Evolutionary conservation across 2,797 vertebrate species (phyloP).

Genomic region (Liparis tanakae): DNA sequence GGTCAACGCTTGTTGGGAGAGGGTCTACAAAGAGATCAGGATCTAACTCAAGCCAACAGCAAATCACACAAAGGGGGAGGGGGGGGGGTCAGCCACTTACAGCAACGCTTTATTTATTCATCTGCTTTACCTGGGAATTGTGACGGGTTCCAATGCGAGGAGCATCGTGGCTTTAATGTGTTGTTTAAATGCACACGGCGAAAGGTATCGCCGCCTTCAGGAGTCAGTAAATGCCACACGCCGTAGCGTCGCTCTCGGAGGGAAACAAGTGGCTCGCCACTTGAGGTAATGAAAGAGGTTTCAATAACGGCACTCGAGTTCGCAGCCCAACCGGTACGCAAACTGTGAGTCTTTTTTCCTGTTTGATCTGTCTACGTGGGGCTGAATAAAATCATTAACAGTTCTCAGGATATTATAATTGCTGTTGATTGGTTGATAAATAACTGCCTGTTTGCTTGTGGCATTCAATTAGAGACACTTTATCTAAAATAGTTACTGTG

Average conservation of each 20-base stretch:
- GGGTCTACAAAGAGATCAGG: slow-evolving; percentile 73
- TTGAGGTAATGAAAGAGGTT: slow-evolving; percentile 65
- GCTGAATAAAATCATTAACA: slow-evolving; percentile 43
- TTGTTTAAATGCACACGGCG: slow-evolving; percentile 76
- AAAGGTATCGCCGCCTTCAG: slow-evolving; percentile 57
- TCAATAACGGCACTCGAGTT: slow-evolving; percentile 51
- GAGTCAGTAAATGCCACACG: slow-evolving; percentile 70
- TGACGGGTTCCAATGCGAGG: slow-evolving; percentile 61
- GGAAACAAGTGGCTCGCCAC: slow-evolving; percentile 55
- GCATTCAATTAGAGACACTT: background rate
- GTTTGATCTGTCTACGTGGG: slow-evolving; percentile 43
- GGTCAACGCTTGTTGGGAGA: slow-evolving; percentile 78
- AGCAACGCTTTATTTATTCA: slow-evolving; percentile 71
- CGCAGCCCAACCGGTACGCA: slow-evolving; percentile 24
- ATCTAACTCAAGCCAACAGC: slow-evolving; percentile 72
- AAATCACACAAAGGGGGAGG: slow-evolving; percentile 55
- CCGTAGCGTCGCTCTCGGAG: slow-evolving; percentile 39
- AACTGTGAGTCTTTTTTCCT: slow-evolving; percentile 20
- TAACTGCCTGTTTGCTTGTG: slow-evolving; percentile 7
- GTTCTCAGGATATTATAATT: slow-evolving; percentile 10
- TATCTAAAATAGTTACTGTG: background rate
- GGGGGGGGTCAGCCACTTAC: slow-evolving; percentile 40
- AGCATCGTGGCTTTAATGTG: slow-evolving; percentile 69
- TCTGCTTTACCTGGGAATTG: slow-evolving; percentile 76
- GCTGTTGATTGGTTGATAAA: slow-evolving; percentile 11